Evolutionary conservation across 2,113 vertebrate species (phyloP), one percentile per base, ranked within the genome.

Genomic region (Aspidoscelis tigris): DNA sequence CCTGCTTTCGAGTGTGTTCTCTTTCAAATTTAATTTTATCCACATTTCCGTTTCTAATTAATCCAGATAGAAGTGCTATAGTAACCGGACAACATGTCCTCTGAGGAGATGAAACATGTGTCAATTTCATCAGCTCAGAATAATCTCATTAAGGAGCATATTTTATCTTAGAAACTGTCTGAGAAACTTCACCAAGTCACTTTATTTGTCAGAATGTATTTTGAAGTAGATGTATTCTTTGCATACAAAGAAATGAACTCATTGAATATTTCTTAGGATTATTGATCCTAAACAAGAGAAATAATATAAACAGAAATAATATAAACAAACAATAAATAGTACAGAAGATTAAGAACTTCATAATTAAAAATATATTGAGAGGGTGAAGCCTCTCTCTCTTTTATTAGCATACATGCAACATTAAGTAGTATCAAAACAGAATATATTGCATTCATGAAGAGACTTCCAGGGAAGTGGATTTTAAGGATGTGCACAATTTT

Each of bases 21-120:
- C 92, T 95, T 96, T 95, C 93, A 93, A 93, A 94, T 89, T 91
- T 92, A 95, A 94, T 93, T 93, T 89, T 92, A 93, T 88, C 79
- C 92, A 92, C 83, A 81, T 94, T 96, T 96, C 93, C 89, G 77
- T 92, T 95, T 95, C 92, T 95, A 94, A 95, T 96, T 95, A 95
- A 93, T 94, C 89, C 90, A 94, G 92, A 95, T 91, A 92, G 92
- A 95, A 95, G 93, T 94, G 89, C 88, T 93, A 91, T 91, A 94
- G 94, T 95, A 95, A 94, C 92, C 0, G 86, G 92, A 94, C 92
- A 94, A 76, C 0, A 0, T 92, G 94, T 96, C 92, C 93, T 95
- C 92, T 87, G 86, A 94, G 90, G 85, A 93, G 86, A 91, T 91
- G 86, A 91, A 92, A 50, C 82, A 83, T 76, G 53, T 85, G 78